These are phyloP conservation scores for Tragopan temminckii DNA, from an alignment of 2,797 vertebrate genomes.

Conservation along the genomic window DNA sequence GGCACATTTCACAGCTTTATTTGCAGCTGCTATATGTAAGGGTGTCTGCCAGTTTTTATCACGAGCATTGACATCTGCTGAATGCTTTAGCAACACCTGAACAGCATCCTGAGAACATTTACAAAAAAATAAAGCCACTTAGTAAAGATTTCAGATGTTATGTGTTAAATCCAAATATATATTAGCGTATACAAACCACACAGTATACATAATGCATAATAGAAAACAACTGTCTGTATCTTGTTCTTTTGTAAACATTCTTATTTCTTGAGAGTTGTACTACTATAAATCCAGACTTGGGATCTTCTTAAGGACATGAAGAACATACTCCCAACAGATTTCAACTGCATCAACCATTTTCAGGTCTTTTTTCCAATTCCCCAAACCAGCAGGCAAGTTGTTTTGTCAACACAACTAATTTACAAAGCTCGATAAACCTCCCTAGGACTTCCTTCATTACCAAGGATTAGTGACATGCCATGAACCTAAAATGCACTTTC, in stretches of 20 bases:
- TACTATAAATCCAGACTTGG: background rate
- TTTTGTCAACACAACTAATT: background rate
- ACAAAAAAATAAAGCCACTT: background rate
- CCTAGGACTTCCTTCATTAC: background rate
- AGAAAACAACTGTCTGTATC: background rate
- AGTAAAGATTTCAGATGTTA: background rate
- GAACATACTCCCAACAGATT: background rate
- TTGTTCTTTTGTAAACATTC: background rate
- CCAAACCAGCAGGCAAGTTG: background rate
- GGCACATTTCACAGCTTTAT: constrained; percentile 96
- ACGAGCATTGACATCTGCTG: constrained; percentile 96
- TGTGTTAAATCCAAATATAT: background rate
- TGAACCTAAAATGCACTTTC: background rate
- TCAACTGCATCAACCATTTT: background rate
- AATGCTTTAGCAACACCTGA: constrained; percentile 97
- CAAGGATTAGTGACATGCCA: background rate
- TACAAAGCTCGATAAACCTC: background rate
- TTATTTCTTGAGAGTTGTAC: background rate
- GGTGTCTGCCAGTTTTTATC: constrained; percentile 99
- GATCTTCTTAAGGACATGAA: background rate
- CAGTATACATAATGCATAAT: background rate
- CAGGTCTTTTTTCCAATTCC: background rate
- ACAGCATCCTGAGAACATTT: constrained; percentile 90
- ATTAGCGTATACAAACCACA: background rate
- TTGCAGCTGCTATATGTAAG: constrained; percentile 95